Evolutionary conservation across 2,797 vertebrate species (phyloP).

Genomic region (Dallia pectoralis): DNA sequence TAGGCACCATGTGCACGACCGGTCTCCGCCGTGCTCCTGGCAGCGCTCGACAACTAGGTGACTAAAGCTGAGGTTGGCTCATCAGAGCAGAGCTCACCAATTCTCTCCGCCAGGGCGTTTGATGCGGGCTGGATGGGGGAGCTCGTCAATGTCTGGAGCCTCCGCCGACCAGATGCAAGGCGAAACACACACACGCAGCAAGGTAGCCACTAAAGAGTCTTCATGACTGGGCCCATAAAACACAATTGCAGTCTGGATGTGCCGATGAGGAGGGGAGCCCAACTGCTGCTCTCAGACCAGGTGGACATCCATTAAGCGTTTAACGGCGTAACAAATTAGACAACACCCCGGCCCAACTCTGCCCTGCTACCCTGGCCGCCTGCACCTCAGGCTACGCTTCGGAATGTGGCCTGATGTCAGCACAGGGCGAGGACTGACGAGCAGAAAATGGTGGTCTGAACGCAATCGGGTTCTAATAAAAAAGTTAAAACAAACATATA

Average conservation of each 20-base stretch:
- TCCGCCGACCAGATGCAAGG: conserved; percentile 62
- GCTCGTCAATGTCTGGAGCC: conserved; percentile 46
- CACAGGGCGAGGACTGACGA: conserved; percentile 70
- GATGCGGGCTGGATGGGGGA: conserved; percentile 69
- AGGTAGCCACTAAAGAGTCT: conserved; percentile 72
- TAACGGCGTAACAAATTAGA: conserved; percentile 79
- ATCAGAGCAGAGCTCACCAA: conserved; percentile 33
- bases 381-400: conserved; percentile 59
- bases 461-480: conserved; percentile 69
- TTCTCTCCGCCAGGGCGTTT: conserved; percentile 59
- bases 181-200: conserved; percentile 56
- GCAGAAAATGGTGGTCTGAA: conserved; percentile 69
- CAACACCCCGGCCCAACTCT: conserved; percentile 60
- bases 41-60: not conserved
- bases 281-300: conserved; percentile 71
- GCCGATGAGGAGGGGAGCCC: conserved; percentile 61
- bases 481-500: conserved; percentile 53
- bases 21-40: not conserved
- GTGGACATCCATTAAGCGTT: conserved; percentile 73
- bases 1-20: not conserved
- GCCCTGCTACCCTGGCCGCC: conserved; percentile 25
- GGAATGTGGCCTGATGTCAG: conserved; percentile 74
- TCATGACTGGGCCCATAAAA: conserved; percentile 79
- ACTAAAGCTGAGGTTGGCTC: conserved; percentile 27
- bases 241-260: conserved; percentile 69